A percentile compares a stretch with the other conserved stretches of the same genome.
phyloP scores from a whole-genome alignment of 2,888 invertebrate genomes.

The Aphrophora alni region DNA sequence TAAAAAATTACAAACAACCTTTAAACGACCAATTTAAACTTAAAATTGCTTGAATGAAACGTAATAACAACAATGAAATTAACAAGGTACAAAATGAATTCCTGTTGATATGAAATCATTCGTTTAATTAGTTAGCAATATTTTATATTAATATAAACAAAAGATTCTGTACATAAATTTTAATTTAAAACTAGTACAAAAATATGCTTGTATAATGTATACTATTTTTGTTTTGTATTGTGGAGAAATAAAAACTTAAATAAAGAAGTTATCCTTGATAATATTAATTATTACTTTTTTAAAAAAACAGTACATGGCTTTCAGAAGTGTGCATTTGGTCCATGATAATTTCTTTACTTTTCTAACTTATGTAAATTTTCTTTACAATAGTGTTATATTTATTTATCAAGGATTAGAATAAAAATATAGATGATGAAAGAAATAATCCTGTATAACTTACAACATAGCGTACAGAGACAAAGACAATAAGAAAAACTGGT shows the following conservation, averaged over 20 bases:
- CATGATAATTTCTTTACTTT: not conserved
- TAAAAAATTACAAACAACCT: too few species aligned
- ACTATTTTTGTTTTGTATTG: not conserved
- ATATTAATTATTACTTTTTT: not conserved
- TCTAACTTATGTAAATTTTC: too few species aligned
- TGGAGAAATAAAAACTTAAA: not conserved
- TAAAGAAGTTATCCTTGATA: not conserved
- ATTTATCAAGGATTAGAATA: not conserved
- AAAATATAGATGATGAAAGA: not conserved
- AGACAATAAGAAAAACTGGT: not conserved
- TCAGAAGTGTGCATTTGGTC: not conserved
- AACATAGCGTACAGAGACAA: not conserved
- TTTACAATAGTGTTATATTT: not conserved
- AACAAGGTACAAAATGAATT: not conserved
- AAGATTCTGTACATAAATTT: not conserved
- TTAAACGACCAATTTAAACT: too few species aligned
- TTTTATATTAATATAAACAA: conserved; percentile 6
- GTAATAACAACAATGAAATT: too few species aligned
- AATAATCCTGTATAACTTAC: not conserved
- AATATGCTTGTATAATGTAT: conserved; percentile 2
- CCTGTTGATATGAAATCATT: not conserved
- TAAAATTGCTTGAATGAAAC: too few species aligned
- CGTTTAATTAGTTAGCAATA: not conserved
- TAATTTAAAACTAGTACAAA: conserved; percentile 3
- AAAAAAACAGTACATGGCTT: not conserved